A percentile compares a stretch with the other conserved stretches of the same genome.
Evolutionary conservation across 23 tunicate species (phyloP).

Genomic region (Trididemnum nubilum): DNA sequence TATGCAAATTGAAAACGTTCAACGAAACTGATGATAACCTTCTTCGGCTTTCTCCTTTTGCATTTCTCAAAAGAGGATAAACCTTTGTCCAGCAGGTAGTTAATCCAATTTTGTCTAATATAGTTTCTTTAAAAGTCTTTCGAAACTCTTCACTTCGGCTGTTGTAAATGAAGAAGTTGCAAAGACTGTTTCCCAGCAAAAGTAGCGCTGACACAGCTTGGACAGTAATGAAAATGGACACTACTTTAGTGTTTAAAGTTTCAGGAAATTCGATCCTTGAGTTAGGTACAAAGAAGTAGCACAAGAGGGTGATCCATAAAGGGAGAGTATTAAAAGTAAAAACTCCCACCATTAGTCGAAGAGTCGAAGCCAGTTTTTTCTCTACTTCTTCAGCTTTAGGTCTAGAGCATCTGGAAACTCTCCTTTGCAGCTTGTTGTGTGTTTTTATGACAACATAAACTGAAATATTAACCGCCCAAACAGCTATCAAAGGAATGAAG

Average conservation of each 20-base stretch:
- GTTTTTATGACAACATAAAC: slow-evolving; percentile 35
- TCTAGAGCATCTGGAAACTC: slow-evolving; percentile 21
- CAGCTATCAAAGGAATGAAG: slow-evolving; percentile 50
- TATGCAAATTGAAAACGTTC: no score
- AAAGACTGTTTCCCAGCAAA: slow-evolving; percentile 58
- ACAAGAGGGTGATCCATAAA: slow-evolving; percentile 19
- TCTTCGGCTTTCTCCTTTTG: background rate
- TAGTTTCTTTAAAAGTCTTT: background rate
- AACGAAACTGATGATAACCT: background rate
- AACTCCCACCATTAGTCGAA: slow-evolving; percentile 59
- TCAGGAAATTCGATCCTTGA: slow-evolving; percentile 30
- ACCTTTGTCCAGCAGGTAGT: background rate
- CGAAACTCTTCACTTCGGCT: slow-evolving; percentile 52
- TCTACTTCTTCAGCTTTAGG: slow-evolving; percentile 30
- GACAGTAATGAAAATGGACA: slow-evolving; percentile 8
- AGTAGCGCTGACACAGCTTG: slow-evolving; percentile 42
- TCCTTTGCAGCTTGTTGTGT: slow-evolving; percentile 15
- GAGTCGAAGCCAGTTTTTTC: slow-evolving; percentile 41
- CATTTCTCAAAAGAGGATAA: background rate
- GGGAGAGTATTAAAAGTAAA: slow-evolving; percentile 57
- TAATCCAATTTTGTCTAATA: background rate
- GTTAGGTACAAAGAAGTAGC: slow-evolving; percentile 22
- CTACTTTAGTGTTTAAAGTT: slow-evolving; percentile 26
- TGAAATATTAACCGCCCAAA: slow-evolving; percentile 53
- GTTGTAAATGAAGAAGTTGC: slow-evolving; percentile 79